Evolutionary conservation across 2,113 vertebrate species (phyloP).

Genomic region (Xenopus laevis): DNA sequence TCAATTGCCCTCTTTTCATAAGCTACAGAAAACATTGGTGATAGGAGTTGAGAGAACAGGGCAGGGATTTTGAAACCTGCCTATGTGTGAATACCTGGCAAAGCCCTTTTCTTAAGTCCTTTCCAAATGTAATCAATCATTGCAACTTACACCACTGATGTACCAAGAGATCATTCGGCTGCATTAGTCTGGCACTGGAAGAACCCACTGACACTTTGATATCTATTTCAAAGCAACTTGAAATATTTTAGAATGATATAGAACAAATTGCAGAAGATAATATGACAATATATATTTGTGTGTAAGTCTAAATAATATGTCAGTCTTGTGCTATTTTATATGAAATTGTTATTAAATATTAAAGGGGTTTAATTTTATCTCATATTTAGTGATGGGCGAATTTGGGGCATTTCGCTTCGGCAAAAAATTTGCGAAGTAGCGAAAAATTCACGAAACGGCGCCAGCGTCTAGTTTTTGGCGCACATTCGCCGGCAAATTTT

Average conservation of each 20-base stretch:
- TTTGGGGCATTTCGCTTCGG: too few species aligned
- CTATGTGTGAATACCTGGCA: constrained; percentile 36
- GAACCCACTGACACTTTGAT: constrained; percentile 24
- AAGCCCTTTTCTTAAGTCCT: constrained; percentile 3
- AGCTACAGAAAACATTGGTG: constrained; percentile 16
- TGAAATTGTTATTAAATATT: too few species aligned
- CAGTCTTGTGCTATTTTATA: too few species aligned
- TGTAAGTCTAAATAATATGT: too few species aligned
- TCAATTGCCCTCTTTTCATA: background rate
- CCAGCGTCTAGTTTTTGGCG: too few species aligned
- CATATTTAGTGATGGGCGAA: too few species aligned
- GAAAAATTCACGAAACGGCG: too few species aligned
- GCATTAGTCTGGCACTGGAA: constrained; percentile 14
- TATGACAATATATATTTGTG: too few species aligned
- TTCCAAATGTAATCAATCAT: constrained; percentile 38
- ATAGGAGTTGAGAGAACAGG: constrained; percentile 37
- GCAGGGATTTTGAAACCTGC: constrained; percentile 11
- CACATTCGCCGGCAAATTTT: too few species aligned
- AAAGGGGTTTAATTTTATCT: too few species aligned
- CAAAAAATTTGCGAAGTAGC: too few species aligned
- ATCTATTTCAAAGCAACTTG: constrained; percentile 3
- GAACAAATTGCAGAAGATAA: too few species aligned
- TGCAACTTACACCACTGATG: constrained; percentile 32
- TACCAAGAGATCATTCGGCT: constrained; percentile 32
- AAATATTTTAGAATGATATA: background rate